Evolutionary conservation across 2,888 invertebrate genomes (phyloP).

Genomic region (Norana najaformis): DNA sequence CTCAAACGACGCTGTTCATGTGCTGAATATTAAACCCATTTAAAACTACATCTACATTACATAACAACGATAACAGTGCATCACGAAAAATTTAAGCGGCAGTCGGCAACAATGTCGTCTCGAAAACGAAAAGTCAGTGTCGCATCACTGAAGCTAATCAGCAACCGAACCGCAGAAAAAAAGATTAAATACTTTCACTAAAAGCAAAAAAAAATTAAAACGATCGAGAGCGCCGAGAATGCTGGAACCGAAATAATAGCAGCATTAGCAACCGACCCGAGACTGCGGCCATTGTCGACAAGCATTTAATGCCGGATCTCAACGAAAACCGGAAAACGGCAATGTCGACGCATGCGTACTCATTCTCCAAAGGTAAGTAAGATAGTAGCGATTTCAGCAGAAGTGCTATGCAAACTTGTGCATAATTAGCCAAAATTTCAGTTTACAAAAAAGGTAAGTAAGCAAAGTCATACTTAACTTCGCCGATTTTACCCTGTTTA

Average conservation of each 20-base stretch:
- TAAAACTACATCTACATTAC: background rate
- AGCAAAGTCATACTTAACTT: too few relatives aligned
- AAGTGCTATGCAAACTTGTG: too few relatives aligned
- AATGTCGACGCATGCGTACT: background rate
- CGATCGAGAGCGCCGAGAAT: background rate
- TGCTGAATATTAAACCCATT: background rate
- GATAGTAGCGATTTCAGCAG: background rate
- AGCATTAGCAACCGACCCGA: conserved; percentile 13
- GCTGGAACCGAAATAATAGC: background rate
- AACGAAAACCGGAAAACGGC: background rate
- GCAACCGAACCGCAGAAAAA: background rate
- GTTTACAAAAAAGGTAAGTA: too few relatives aligned
- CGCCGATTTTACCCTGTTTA: too few relatives aligned
- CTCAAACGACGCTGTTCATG: background rate
- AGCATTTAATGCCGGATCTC: background rate
- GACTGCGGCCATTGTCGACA: conserved; percentile 1
- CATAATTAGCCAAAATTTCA: too few relatives aligned
- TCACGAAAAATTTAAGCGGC: background rate
- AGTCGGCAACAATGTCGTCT: conserved; percentile 6
- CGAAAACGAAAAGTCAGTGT: background rate
- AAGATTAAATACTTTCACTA: background rate
- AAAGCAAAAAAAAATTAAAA: background rate
- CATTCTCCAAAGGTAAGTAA: background rate
- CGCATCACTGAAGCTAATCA: background rate
- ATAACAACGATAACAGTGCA: background rate